A percentile compares a stretch with the other conserved stretches of the same genome.
Conservation (phyloP, 2,888 invertebrate genomes). For the Punctoribates punctum region DNA sequence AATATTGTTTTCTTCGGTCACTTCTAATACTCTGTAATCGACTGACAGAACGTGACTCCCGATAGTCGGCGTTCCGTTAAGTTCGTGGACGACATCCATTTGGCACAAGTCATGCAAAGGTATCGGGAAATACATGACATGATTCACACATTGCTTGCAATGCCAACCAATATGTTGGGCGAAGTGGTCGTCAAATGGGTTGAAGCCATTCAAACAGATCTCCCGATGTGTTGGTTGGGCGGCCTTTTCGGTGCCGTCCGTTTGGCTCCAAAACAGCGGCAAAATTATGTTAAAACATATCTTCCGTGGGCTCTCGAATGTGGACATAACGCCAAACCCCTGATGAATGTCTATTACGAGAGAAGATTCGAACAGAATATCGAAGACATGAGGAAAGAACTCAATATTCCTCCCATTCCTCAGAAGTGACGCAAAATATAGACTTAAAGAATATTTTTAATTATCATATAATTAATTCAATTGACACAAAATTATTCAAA, state of each 20-base stretch:
- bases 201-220: constrained; percentile 86
- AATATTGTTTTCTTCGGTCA: constrained; percentile 45
- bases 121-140: constrained; percentile 97
- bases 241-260: constrained; percentile 87
- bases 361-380: constrained; percentile 87
- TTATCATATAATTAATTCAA: not conserved
- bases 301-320: constrained; percentile 82
- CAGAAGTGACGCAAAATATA: not conserved
- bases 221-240: constrained; percentile 94
- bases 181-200: constrained; percentile 87
- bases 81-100: constrained; percentile 80
- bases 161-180: constrained; percentile 90
- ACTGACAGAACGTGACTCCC: constrained; percentile 73
- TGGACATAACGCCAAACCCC: constrained; percentile 68
- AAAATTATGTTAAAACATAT: constrained; percentile 69
- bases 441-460: not conserved
- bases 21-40: constrained; percentile 23
- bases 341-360: constrained; percentile 87
- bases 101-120: constrained; percentile 94
- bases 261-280: constrained; percentile 76
- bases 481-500: too few relatives aligned
- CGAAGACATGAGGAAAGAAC: constrained; percentile 71
- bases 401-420: constrained; percentile 63
- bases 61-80: constrained; percentile 84
- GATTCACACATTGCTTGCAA: constrained; percentile 80